Base-by-base conservation (phyloP, 2,113 vertebrate species). In the Hypomesus transpacificus region DNA sequence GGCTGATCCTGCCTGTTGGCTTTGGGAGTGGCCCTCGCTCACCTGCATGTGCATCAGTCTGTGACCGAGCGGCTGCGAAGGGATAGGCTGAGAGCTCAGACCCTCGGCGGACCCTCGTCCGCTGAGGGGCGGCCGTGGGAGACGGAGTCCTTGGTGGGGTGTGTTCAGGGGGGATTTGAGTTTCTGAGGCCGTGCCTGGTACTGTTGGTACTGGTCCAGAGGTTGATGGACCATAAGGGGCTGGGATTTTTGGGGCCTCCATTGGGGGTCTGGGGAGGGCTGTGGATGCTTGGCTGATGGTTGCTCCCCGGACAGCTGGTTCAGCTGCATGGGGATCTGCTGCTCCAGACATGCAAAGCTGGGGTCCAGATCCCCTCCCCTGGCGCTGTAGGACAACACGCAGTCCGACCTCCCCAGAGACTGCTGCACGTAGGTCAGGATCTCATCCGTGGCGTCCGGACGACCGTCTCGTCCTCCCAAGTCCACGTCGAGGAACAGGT, bases 391-490 rank as follows among this genome's bases (percentile, higher is more conserved):
- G 0, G 90, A 80, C 69, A 86, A 88, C 50, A 84, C 72, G 7
- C 89, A 89, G 64, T 92, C 69, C 2, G 90, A 75, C 66, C 91
- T 87, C 52, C 79, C 86, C 78, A 95, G 85, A 60, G 93, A 93
- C 67, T 93, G 92, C 67, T 95, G 92, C 59, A 94, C 87, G 1
- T 92, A 94, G 0, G 90, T 90, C 72, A 95, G 81, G 74, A 94
- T 93, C 80, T 94, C 92, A 1, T 95, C 93, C 3, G 91, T 90
- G 76, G 94, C 73, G 57, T 93, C 91, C 21, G 66, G 46, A 0
- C 92, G 88, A 67, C 81, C 81, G 39, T 51, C 64, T 22, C 34
- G 3, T 18, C 85, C 83, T 70, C 90, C 87, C 53, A 82, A 66
- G 21, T 92, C 89, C 18, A 81, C 71, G 80, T 85, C 86, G 69